phyloP scores from a whole-genome alignment of 2,797 vertebrate genomes.

The Chrysocyon brachyurus region DNA sequence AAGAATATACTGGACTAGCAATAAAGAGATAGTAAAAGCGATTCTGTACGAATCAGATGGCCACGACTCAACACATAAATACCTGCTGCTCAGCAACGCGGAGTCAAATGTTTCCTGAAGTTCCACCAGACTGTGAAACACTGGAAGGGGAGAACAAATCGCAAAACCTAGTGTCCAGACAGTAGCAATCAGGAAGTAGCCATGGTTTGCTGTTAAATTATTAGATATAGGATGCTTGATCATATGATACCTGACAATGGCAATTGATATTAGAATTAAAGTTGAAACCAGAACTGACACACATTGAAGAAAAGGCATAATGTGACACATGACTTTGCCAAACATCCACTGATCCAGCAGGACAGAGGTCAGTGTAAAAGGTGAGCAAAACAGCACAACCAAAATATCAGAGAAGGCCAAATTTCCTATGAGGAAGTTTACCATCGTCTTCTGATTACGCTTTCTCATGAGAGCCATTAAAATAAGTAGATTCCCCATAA shows the following conservation, averaged over 20 bases:
- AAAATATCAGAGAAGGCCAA: conserved; percentile 92
- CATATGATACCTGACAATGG: conserved; percentile 91
- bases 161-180: conserved; percentile 90
- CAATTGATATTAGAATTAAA: conserved; percentile 92
- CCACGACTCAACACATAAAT: conserved; percentile 91
- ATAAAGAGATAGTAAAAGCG: conserved; percentile 89
- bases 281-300: conserved; percentile 91
- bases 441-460: conserved; percentile 90
- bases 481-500: conserved; percentile 91
- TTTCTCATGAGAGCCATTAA: conserved; percentile 88
- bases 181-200: conserved; percentile 88
- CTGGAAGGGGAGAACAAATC: conserved; percentile 91
- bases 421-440: conserved; percentile 91
- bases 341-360: conserved; percentile 92
- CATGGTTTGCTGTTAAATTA: conserved; percentile 89
- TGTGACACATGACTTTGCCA: conserved; percentile 90
- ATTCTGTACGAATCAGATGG: conserved; percentile 91
- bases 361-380: conserved; percentile 90
- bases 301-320: conserved; percentile 93
- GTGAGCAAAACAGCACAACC: conserved; percentile 91
- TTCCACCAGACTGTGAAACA: conserved; percentile 91
- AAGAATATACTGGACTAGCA: conserved; percentile 91
- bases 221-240: conserved; percentile 91
- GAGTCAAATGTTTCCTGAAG: conserved; percentile 89
- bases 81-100: conserved; percentile 87